Evolutionary conservation across 2,888 invertebrate species (phyloP).

Genomic region (Lasioglossum zephyrum): DNA sequence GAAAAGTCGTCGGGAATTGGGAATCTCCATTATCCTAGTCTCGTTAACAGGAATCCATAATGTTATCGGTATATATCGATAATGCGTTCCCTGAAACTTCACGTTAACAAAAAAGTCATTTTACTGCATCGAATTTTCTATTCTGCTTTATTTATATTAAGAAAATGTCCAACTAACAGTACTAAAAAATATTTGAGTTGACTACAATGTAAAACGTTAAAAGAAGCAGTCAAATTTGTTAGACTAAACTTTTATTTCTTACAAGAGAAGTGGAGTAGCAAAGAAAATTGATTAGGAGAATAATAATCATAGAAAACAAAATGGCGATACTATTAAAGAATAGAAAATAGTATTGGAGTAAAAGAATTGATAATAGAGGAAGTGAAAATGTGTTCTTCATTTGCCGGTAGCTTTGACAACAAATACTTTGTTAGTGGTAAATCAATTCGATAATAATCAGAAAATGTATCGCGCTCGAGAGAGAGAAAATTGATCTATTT

Average conservation of each 20-base stretch:
- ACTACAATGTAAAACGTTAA: not conserved
- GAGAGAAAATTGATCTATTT: slow-evolving; percentile 5
- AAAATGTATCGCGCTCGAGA: not conserved
- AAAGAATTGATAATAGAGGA: not conserved
- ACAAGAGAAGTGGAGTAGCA: not conserved
- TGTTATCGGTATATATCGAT: not conserved
- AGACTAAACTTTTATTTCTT: not conserved
- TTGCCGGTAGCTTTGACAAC: not conserved
- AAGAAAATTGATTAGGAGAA: not conserved
- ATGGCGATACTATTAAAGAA: not conserved
- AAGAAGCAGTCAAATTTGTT: not conserved
- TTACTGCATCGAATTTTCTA: not conserved
- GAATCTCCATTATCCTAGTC: not conserved
- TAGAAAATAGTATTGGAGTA: not conserved
- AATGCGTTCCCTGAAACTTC: not conserved
- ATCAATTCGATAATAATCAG: not conserved
- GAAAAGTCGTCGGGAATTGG: not conserved
- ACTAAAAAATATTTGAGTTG: not conserved
- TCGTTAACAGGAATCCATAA: not conserved
- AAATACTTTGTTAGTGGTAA: not conserved
- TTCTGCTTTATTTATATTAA: too few species aligned
- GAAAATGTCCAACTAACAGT: not conserved
- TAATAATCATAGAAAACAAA: not conserved
- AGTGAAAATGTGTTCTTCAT: not conserved
- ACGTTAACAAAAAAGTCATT: not conserved